phyloP scores from a whole-genome alignment of 2,888 invertebrate species.

The Drosophila koepferae region DNA sequence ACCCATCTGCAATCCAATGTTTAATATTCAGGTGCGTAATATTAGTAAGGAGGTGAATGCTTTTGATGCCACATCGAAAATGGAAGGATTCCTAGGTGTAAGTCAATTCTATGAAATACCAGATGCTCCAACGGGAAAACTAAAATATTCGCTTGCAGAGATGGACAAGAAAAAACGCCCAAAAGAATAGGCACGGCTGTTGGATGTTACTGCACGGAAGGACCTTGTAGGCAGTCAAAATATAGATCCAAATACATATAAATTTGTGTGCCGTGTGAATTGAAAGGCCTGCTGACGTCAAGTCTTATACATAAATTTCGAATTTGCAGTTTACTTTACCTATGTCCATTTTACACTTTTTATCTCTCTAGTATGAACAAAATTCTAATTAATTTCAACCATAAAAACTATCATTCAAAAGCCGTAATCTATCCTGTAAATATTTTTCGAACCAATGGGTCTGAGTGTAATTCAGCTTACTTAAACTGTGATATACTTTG shows the following conservation, averaged over 20 bases:
- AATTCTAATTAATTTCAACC: neutral
- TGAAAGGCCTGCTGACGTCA: neutral
- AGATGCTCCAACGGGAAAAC: too few relatives aligned
- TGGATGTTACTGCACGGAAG: neutral
- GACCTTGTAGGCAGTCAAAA: constrained; percentile 25
- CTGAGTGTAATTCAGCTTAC: too few relatives aligned
- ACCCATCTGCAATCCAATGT: neutral
- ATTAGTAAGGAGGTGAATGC: constrained; percentile 24
- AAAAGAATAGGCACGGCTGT: constrained; percentile 13
- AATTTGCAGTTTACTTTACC: neutral
- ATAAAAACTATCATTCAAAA: neutral
- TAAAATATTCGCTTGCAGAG: neutral
- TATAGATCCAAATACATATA: neutral
- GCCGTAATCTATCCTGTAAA: too few relatives aligned
- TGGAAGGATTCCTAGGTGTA: constrained; percentile 5
- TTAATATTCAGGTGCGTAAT: constrained; percentile 9
- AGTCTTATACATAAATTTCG: neutral
- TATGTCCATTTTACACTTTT: neutral
- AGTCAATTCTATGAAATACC: constrained; percentile 20
- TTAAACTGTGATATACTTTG: neutral
- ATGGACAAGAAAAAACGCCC: neutral
- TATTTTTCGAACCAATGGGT: too few relatives aligned
- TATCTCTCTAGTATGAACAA: neutral
- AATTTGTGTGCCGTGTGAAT: neutral
- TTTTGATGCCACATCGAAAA: neutral